These are phyloP conservation scores for Eupithecia pulchellata DNA, from an alignment of 2,888 invertebrate species.

Conservation along the genomic window DNA sequence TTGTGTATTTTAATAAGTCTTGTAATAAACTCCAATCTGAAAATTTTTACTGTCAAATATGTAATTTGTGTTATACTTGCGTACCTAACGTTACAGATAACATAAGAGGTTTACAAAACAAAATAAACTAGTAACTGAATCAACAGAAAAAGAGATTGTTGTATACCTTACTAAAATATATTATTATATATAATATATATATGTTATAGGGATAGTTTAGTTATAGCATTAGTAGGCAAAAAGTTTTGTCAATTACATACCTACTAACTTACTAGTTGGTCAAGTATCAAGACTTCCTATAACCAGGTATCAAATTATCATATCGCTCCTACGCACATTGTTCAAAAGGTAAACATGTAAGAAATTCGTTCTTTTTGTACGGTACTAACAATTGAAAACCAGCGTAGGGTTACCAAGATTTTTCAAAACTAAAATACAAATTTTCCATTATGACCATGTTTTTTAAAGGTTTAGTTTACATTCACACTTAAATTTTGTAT, in stretches of 20 bases:
- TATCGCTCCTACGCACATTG: conserved; percentile 72
- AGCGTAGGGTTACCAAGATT: conserved; percentile 29
- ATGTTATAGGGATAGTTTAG: background rate
- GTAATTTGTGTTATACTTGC: background rate
- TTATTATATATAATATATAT: too few species aligned
- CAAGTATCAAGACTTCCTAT: conserved; percentile 55
- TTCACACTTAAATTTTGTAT: background rate
- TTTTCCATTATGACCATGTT: background rate
- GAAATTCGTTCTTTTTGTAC: conserved; percentile 71
- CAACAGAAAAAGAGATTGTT: background rate
- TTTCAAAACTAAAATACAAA: background rate
- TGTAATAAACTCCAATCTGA: background rate
- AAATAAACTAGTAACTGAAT: background rate
- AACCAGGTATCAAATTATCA: conserved; percentile 49
- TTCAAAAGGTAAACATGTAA: conserved; percentile 73
- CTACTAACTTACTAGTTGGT: background rate
- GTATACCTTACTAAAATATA: background rate
- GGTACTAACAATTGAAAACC: conserved; percentile 60
- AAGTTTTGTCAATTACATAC: background rate
- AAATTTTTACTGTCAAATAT: background rate
- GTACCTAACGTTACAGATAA: too few species aligned
- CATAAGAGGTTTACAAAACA: background rate
- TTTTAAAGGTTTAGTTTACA: background rate
- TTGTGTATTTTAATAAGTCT: background rate
- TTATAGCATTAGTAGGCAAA: background rate